Conservation (phyloP, 2,888 invertebrate species). For the Lasioglossum lativentre region DNA sequence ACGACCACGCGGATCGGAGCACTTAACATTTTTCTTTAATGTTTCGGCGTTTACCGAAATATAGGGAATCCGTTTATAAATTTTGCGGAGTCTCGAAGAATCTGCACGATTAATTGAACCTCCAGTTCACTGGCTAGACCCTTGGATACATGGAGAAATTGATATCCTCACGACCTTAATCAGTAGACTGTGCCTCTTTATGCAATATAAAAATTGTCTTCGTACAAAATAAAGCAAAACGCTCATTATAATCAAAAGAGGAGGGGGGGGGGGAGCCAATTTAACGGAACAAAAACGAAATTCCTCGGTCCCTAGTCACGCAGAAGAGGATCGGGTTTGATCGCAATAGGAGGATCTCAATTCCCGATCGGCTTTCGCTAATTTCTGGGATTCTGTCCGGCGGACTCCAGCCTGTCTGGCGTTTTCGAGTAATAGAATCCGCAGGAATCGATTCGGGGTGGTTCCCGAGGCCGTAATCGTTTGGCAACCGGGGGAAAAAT, state of each 20-base stretch:
- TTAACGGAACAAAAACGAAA: not conserved
- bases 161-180: too few species aligned
- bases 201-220: not conserved
- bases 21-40: not conserved
- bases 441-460: slow-evolving; percentile 27
- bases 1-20: not conserved
- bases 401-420: slow-evolving; percentile 3
- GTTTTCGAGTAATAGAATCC: not conserved
- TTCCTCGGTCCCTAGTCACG: not conserved
- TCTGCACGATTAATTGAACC: not conserved
- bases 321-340: not conserved
- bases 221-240: too few species aligned
- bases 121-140: not conserved
- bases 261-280: not conserved
- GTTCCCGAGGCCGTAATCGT: slow-evolving; percentile 41
- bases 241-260: not conserved
- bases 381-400: not conserved
- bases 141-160: not conserved
- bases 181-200: not conserved
- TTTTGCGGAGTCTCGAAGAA: too few species aligned
- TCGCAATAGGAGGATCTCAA: not conserved
- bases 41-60: not conserved
- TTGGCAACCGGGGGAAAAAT: slow-evolving; percentile 42
- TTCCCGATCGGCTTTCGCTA: not conserved
- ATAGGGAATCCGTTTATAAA: not conserved